phyloP scores from a whole-genome alignment of 2,797 vertebrate genomes.

The Toxotes lorentzi region DNA sequence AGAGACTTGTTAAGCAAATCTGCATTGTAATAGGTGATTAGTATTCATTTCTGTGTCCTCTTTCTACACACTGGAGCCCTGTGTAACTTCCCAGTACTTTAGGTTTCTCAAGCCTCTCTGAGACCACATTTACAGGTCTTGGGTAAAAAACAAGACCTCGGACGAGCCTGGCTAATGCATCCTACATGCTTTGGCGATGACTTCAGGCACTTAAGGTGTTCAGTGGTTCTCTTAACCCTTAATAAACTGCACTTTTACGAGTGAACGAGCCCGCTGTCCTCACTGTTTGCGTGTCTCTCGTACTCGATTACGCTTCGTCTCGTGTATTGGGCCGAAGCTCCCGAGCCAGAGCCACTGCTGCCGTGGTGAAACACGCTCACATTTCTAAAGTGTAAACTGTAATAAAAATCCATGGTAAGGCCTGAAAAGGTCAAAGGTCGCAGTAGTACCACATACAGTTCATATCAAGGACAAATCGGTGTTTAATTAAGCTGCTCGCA shows the following conservation, averaged over 20 bases:
- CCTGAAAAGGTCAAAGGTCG: background rate
- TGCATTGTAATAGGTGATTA: slow-evolving; percentile 76
- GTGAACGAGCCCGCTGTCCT: background rate
- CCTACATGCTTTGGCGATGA: background rate
- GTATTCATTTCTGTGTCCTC: slow-evolving; percentile 68
- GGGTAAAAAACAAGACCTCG: background rate
- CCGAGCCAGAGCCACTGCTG: slow-evolving; percentile 8
- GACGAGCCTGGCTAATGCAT: background rate
- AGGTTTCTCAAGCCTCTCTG: slow-evolving; percentile 6
- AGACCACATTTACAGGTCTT: slow-evolving; percentile 17
- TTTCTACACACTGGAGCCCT: slow-evolving; percentile 47
- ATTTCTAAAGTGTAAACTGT: slow-evolving; percentile 17
- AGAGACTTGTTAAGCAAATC: slow-evolving; percentile 72
- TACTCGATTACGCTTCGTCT: background rate
- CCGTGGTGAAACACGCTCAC: background rate
- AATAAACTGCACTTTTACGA: slow-evolving; percentile 11
- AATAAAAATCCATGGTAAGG: background rate
- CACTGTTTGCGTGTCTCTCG: slow-evolving; percentile 2
- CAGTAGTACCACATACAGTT: background rate
- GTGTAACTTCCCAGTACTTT: slow-evolving; percentile 4
- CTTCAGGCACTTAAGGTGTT: slow-evolving; percentile 22
- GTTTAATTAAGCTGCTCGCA: too few species aligned
- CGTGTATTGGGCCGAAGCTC: slow-evolving; percentile 33
- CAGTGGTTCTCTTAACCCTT: slow-evolving; percentile 14
- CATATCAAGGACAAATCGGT: too few species aligned